Evolutionary conservation across 2,113 vertebrate species (phyloP).

Genomic region (Dascyllus trimaculatus): DNA sequence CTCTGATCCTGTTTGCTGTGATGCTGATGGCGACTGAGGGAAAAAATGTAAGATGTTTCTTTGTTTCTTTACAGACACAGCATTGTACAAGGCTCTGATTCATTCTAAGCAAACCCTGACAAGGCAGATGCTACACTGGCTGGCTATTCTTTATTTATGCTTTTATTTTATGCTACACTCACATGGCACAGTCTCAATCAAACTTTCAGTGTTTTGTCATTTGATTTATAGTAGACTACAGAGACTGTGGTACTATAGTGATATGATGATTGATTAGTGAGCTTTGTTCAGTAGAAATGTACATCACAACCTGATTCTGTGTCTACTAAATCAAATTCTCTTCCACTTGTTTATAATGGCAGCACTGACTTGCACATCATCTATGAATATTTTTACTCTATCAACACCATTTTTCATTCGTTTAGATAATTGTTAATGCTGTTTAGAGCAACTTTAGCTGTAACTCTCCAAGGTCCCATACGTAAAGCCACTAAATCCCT

Average conservation of each 20-base stretch:
- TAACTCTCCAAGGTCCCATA: neutral
- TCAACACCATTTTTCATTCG: no score
- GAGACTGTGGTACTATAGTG: neutral
- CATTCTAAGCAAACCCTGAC: neutral
- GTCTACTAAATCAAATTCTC: neutral
- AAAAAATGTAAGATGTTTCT: slow-evolving; percentile 62
- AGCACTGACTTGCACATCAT: neutral
- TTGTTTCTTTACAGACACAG: neutral
- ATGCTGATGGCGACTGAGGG: slow-evolving; percentile 46
- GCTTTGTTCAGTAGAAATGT: no score
- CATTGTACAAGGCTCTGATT: neutral
- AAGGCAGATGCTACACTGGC: neutral
- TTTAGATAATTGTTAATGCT: neutral
- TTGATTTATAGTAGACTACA: neutral
- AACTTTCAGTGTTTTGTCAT: no score
- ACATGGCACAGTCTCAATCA: neutral
- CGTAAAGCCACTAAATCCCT: neutral
- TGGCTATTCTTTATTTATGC: neutral
- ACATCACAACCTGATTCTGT: no score
- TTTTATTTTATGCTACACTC: neutral
- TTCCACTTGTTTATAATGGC: neutral
- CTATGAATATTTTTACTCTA: neutral
- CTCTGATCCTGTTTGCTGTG: slow-evolving; percentile 53
- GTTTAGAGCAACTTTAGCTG: neutral
- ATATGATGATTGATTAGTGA: no score